Evolutionary conservation across 35 echinoderm and acorn worm species (phyloP).

Genomic region (Apostichopus japonicus): DNA sequence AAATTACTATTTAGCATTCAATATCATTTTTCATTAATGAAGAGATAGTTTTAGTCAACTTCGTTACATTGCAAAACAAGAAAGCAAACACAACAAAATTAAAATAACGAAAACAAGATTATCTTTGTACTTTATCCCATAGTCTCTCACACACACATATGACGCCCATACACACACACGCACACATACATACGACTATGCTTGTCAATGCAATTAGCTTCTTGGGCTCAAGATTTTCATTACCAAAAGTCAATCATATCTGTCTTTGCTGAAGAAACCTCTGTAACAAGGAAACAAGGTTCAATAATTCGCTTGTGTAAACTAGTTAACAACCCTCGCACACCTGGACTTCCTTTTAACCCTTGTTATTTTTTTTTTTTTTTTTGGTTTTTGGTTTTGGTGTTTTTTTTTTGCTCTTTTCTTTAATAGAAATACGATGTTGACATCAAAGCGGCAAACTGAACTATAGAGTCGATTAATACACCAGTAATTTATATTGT

Average conservation of each 20-base stretch:
- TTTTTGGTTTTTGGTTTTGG: neutral
- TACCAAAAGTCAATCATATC: neutral
- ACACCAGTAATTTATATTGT: conserved; percentile 9
- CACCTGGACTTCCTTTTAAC: neutral
- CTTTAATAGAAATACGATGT: neutral
- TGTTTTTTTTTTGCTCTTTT: neutral
- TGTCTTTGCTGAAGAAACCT: neutral
- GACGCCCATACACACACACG: no score
- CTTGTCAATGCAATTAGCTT: neutral
- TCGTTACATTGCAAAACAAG: no score
- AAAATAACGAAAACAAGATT: no score
- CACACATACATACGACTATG: no score
- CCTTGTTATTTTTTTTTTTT: neutral
- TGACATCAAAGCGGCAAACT: neutral
- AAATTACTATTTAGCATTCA: no score
- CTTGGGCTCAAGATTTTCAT: neutral
- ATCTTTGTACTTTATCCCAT: no score
- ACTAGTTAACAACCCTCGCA: neutral
- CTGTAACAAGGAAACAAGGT: neutral
- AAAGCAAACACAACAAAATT: no score
- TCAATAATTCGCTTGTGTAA: neutral
- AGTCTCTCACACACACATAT: no score
- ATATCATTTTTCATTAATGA: no score
- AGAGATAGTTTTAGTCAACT: no score
- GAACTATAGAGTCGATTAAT: neutral